These are phyloP conservation scores for Drosophila obscura DNA, from an alignment of 1,140 invertebrate species.

Conservation along the genomic window DNA sequence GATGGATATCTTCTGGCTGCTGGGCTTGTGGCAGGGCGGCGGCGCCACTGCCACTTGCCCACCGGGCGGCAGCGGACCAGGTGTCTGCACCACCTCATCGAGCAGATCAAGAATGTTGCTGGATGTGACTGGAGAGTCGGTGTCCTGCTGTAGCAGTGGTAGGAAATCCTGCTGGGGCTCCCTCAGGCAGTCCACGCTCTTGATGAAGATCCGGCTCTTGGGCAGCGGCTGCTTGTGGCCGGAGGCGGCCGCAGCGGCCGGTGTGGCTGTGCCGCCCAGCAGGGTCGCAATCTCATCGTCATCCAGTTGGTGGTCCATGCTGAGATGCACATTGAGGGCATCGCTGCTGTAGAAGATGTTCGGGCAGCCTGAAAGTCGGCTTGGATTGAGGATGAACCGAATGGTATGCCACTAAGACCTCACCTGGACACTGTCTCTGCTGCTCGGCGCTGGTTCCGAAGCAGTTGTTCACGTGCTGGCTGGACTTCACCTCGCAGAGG, in stretches of 20 bases:
- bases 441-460: slow-evolving; percentile 40
- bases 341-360: slow-evolving; percentile 84
- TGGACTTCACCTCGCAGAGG: slow-evolving; percentile 47
- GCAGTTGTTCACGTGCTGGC: slow-evolving; percentile 44
- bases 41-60: not conserved
- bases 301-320: slow-evolving; percentile 84
- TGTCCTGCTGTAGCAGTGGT: slow-evolving; percentile 38
- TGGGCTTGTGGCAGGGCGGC: slow-evolving; percentile 26
- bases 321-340: slow-evolving; percentile 84
- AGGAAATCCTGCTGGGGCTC: slow-evolving; percentile 60
- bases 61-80: not conserved
- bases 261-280: slow-evolving; percentile 15
- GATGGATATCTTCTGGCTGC: slow-evolving; percentile 79
- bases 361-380: slow-evolving; percentile 73
- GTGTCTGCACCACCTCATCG: slow-evolving; percentile 47
- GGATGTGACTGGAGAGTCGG: not conserved
- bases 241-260: slow-evolving; percentile 8
- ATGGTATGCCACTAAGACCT: slow-evolving; percentile 30
- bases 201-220: slow-evolving; percentile 77
- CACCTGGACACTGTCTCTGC: slow-evolving; percentile 57
- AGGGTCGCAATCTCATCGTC: slow-evolving; percentile 69
- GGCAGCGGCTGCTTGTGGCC: slow-evolving; percentile 13
- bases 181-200: slow-evolving; percentile 76
- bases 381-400: slow-evolving; percentile 9
- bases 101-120: slow-evolving; percentile 63